phyloP scores from a whole-genome alignment of 2,888 invertebrate genomes.

The Anthophora plumipes region DNA sequence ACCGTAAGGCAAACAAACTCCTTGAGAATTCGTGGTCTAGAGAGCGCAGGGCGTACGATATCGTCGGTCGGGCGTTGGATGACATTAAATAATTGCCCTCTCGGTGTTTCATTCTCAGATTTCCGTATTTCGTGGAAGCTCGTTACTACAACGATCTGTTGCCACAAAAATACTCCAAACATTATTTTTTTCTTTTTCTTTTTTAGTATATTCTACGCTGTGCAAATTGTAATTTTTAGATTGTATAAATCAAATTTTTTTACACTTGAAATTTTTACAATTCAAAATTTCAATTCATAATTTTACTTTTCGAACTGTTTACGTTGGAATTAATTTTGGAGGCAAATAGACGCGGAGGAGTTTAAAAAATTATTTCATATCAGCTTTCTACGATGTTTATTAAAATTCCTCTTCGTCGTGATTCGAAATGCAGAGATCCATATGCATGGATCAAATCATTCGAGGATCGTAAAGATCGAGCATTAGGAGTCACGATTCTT shows the following conservation, averaged over 20 bases:
- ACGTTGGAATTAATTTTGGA: too few relatives aligned
- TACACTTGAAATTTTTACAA: too few relatives aligned
- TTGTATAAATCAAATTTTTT: too few relatives aligned
- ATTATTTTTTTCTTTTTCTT: neutral
- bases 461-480: slow-evolving; percentile 30
- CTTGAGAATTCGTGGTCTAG: slow-evolving; percentile 76
- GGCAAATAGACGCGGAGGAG: too few relatives aligned
- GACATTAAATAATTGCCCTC: slow-evolving; percentile 51
- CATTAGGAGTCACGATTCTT: slow-evolving; percentile 9
- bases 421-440: neutral
- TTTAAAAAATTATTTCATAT: too few relatives aligned
- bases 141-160: neutral
- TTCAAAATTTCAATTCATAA: too few relatives aligned
- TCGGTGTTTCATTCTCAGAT: neutral
- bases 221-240: too few relatives aligned
- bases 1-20: slow-evolving; percentile 79
- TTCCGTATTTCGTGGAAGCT: slow-evolving; percentile 11
- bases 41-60: slow-evolving; percentile 48
- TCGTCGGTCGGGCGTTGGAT: slow-evolving; percentile 29
- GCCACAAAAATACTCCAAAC: neutral
- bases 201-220: neutral
- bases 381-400: neutral
- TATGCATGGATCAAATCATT: neutral
- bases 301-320: too few relatives aligned
- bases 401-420: neutral